Evolutionary conservation across 2,113 vertebrate species (phyloP).

Genomic region (Malurus cyaneus): DNA sequence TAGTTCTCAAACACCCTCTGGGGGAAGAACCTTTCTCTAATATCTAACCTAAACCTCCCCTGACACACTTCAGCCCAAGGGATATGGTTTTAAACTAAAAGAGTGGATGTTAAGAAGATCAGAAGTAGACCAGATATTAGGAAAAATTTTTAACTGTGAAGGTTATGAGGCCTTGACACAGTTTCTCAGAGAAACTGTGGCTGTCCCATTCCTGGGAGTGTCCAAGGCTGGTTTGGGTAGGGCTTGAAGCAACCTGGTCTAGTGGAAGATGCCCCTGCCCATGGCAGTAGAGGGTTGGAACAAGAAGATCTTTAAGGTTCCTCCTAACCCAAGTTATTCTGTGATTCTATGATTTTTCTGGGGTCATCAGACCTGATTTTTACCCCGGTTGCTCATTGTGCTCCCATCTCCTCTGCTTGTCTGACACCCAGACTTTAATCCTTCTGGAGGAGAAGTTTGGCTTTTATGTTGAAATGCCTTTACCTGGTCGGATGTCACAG

Average conservation of each 20-base stretch:
- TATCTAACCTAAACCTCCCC: not conserved
- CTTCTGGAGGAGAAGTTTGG: rapidly evolving
- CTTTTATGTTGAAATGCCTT: not conserved
- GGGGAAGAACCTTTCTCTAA: not conserved
- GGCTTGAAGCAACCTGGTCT: not conserved
- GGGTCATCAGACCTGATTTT: not conserved
- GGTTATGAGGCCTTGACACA: not conserved
- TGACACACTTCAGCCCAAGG: not conserved
- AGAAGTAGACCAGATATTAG: not conserved
- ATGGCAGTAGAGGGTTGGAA: not conserved
- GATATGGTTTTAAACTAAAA: not conserved
- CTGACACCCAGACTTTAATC: not conserved
- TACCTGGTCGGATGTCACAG: not conserved
- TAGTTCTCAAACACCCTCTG: not conserved
- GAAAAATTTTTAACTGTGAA: not conserved
- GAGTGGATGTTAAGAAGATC: not conserved
- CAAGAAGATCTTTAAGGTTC: not conserved
- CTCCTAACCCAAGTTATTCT: not conserved
- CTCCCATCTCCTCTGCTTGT: not conserved
- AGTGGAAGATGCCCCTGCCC: not conserved
- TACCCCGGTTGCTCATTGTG: not conserved
- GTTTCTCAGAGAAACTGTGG: not conserved
- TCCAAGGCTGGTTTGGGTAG: not conserved
- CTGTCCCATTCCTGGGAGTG: not conserved
- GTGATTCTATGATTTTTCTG: not conserved